A percentile compares a stretch with the other conserved stretches of the same genome.
Evolutionary conservation across 1,140 invertebrate genomes (phyloP).

Genomic region (Carcinoscorpius rotundicauda): DNA sequence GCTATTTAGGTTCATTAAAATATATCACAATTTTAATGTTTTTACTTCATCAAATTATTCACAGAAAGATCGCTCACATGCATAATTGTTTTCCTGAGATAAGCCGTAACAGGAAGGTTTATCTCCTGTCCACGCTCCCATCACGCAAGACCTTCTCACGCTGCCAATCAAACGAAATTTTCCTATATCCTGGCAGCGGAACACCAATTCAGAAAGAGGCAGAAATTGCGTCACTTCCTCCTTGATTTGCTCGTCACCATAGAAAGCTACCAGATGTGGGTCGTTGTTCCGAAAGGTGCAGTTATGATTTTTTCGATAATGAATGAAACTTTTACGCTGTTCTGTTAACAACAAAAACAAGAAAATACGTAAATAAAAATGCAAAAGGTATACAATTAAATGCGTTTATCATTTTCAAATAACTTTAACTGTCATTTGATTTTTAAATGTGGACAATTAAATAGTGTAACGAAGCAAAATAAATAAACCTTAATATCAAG

Average conservation of each 20-base stretch:
- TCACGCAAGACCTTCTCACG: slow-evolving; percentile 49
- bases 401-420: no score
- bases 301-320: slow-evolving; percentile 42
- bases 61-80: slow-evolving; percentile 41
- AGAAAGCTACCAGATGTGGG: slow-evolving; percentile 62
- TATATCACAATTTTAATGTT: no score
- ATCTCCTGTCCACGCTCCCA: slow-evolving; percentile 61
- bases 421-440: no score
- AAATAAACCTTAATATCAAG: no score
- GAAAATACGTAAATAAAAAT: no score
- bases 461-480: no score
- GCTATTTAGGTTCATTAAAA: no score
- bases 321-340: no score
- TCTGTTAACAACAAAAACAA: no score
- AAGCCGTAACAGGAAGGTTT: slow-evolving; percentile 64
- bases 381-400: no score
- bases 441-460: no score
- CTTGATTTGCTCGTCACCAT: slow-evolving; percentile 57
- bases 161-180: slow-evolving; percentile 47
- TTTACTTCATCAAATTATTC: no score
- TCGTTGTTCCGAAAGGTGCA: slow-evolving; percentile 62
- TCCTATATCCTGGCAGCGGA: slow-evolving; percentile 63
- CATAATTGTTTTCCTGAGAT: slow-evolving; percentile 72
- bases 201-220: slow-evolving; percentile 51
- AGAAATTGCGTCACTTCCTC: slow-evolving; percentile 62